Base-by-base conservation (phyloP, 2,113 vertebrate genomes). In the Stigmatopora argus region DNA sequence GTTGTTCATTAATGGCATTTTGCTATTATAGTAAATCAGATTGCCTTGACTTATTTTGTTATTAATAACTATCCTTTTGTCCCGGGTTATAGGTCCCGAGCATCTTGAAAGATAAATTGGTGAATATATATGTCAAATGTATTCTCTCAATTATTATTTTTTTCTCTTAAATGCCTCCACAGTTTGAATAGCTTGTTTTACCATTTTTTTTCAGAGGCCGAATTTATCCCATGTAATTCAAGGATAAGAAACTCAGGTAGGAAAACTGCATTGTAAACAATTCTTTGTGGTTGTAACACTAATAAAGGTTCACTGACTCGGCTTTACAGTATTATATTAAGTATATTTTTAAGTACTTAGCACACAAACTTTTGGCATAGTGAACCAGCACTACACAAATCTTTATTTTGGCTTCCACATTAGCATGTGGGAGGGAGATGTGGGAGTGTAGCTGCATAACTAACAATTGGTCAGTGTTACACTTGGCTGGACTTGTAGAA, bases 201-300 rank as follows among this genome's bases (percentile, higher is more conserved):
- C 78, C 77, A 15, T 84, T 47, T 89, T 83, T n/a, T 87, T 77
- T 87, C 87, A 86, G 78, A 84, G 86, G 84, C 78, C 80, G 87
- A 84, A 85, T 83, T 64, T 85, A 72, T 86, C 84, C n/a, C 82
- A 82, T 89, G 87, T 87, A 82, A 86, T 83, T 85, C 75, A 86
- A 87, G 86, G 78, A 86, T 85, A 81, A 85, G 81, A 88, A 85
- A 85, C 86, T 89, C 84, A 90, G 88, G 88, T 90, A 87, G 85
- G 84, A 87, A 87, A 89, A 83, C 83, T 86, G 79, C 84, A 83
- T 85, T 89, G 86, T 89, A 90, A 86, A 87, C 86, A 83, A 84
- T 86, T 88, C 73, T 88, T 72, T 86, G 82, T 87, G 82, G 80
- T 86, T 88, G 85, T 87, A 82, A 85, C 85, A 83, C 84, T 80